Percentiles rank a stretch among this genome's conserved stretches.
Evolutionary conservation across 2,113 vertebrate genomes (phyloP).

Genomic region (Gopherus evgoodei): DNA sequence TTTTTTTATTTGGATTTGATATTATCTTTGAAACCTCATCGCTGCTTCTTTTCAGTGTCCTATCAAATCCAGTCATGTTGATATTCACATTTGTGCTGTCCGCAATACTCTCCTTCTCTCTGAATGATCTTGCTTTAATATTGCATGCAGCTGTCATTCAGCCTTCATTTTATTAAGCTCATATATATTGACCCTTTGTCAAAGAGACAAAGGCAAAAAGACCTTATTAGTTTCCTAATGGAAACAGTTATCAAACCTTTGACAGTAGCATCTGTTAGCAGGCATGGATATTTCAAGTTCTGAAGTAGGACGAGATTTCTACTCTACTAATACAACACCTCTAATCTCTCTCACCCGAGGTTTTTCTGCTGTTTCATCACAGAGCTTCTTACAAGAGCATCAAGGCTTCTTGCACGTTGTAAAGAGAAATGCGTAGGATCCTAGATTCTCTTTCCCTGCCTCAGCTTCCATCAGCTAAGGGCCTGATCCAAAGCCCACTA

Average conservation of each 20-base stretch:
- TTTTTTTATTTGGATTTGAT: constrained; percentile 2
- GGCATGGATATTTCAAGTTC: neutral
- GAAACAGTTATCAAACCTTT: constrained; percentile 52
- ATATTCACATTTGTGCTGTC: constrained; percentile 36
- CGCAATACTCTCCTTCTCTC: constrained; percentile 29
- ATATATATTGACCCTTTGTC: constrained; percentile 64
- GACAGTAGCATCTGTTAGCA: constrained; percentile 2
- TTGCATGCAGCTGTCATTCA: constrained; percentile 69
- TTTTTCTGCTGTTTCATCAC: neutral
- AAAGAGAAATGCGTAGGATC: neutral
- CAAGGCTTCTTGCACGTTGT: neutral
- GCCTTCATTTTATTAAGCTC: constrained; percentile 59
- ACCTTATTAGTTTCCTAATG: constrained; percentile 64
- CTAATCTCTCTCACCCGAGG: neutral
- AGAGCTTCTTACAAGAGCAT: neutral
- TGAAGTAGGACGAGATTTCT: neutral
- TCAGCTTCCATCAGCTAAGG: neutral
- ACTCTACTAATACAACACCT: neutral
- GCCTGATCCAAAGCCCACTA: neutral
- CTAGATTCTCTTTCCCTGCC: neutral
- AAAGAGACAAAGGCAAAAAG: constrained; percentile 64
- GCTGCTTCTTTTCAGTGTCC: neutral
- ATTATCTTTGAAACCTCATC: constrained; percentile 23
- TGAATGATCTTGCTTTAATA: constrained; percentile 61
- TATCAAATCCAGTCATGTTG: constrained; percentile 44